Percentiles rank a stretch among this genome's conserved stretches.
Evolutionary conservation across 2,888 invertebrate genomes (phyloP).

Genomic region (Apotomis betuletana): DNA sequence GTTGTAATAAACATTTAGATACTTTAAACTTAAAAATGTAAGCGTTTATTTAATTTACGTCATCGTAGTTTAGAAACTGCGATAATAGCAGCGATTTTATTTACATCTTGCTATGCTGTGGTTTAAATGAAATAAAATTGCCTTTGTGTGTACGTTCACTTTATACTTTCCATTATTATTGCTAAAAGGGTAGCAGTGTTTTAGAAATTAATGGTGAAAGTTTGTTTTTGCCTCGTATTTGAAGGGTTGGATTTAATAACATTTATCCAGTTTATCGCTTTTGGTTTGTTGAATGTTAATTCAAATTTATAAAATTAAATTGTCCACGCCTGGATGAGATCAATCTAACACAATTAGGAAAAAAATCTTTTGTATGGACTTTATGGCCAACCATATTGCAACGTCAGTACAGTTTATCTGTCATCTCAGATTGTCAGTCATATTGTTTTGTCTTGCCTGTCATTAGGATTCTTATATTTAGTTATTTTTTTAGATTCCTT

Average conservation of each 20-base stretch:
- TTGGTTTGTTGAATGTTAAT: slow-evolving; percentile 1
- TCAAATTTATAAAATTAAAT: neutral
- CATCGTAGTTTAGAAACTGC: neutral
- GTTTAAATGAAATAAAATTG: neutral
- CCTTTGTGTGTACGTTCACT: slow-evolving; percentile 2
- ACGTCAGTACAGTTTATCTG: no score
- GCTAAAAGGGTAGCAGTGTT: slow-evolving; percentile 37
- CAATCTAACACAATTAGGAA: no score
- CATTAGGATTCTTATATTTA: no score
- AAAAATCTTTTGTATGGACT: no score
- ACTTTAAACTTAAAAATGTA: neutral
- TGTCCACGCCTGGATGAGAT: neutral
- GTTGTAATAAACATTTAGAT: neutral
- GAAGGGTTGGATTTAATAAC: slow-evolving; percentile 24
- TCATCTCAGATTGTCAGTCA: no score
- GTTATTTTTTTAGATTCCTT: no score
- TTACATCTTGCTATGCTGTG: neutral
- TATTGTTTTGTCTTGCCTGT: no score
- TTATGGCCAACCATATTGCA: no score
- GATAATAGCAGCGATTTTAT: neutral
- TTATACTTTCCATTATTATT: slow-evolving; percentile 18
- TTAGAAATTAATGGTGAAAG: slow-evolving; percentile 33
- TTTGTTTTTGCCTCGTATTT: slow-evolving; percentile 22
- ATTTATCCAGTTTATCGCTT: slow-evolving; percentile 19
- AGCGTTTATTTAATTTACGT: neutral